These are phyloP conservation scores for Neolamprologus falcicula DNA, from an alignment of 2,113 vertebrate species.

Conservation along the genomic window DNA sequence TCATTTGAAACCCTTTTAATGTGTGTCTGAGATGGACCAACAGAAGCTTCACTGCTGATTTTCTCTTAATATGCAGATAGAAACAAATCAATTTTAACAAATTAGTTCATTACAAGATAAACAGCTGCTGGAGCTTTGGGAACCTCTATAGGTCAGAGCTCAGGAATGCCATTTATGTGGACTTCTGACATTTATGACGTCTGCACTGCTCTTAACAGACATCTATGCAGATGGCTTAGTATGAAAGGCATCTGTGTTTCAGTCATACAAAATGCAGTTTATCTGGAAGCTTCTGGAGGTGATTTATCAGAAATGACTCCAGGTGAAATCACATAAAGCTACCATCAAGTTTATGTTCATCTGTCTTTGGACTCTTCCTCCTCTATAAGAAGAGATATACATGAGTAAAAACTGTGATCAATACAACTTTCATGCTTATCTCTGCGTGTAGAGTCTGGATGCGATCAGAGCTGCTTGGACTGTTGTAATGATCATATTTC, in stretches of 20 bases:
- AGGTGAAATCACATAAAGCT: too few relatives aligned
- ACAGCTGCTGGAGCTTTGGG: too few relatives aligned
- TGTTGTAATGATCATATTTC: not conserved
- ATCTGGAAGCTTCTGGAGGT: not conserved
- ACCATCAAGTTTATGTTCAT: not conserved
- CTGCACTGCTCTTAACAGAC: not conserved
- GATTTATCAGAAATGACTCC: rapidly evolving
- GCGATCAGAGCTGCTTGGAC: not conserved
- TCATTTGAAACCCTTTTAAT: not conserved
- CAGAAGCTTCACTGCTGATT: too few relatives aligned
- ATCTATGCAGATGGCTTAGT: not conserved
- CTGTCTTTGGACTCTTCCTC: too few relatives aligned
- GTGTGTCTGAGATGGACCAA: too few relatives aligned
- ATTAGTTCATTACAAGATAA: too few relatives aligned
- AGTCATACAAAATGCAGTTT: not conserved
- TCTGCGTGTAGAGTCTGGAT: not conserved
- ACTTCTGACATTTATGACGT: too few relatives aligned
- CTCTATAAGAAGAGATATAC: too few relatives aligned
- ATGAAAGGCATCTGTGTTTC: not conserved
- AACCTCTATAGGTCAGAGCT: too few relatives aligned
- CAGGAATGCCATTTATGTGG: rapidly evolving
- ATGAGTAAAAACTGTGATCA: not conserved
- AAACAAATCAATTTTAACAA: too few relatives aligned
- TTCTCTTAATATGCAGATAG: too few relatives aligned
- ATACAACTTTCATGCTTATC: not conserved